These are phyloP conservation scores for Petrophora chlorosata DNA, from an alignment of 2,888 invertebrate genomes.

Conservation along the genomic window DNA sequence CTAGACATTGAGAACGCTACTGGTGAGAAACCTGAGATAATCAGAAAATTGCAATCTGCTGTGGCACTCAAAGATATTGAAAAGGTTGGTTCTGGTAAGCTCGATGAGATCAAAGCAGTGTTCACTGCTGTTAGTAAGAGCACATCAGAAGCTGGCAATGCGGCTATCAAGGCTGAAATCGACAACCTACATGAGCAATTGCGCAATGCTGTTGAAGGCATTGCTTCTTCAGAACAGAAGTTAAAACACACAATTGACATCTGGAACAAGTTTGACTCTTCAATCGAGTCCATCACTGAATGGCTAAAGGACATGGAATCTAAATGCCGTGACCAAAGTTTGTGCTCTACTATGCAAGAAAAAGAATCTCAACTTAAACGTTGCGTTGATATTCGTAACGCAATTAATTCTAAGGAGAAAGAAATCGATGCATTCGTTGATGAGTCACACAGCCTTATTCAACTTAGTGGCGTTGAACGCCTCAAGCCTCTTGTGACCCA, in stretches of 20 bases:
- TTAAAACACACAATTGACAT: conserved; percentile 89
- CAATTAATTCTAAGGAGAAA: conserved; percentile 91
- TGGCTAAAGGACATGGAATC: conserved; percentile 95
- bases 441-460: conserved; percentile 93
- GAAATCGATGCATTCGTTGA: conserved; percentile 95
- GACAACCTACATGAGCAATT: conserved; percentile 87
- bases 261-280: conserved; percentile 94
- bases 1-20: conserved; percentile 91
- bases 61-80: conserved; percentile 86
- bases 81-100: conserved; percentile 85
- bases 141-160: conserved; percentile 91
- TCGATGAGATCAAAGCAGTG: conserved; percentile 87
- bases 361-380: conserved; percentile 90
- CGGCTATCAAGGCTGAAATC: conserved; percentile 88
- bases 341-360: conserved; percentile 91
- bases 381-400: conserved; percentile 89
- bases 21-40: conserved; percentile 93
- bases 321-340: conserved; percentile 92
- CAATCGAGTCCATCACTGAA: conserved; percentile 90
- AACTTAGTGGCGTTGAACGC: conserved; percentile 92
- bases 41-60: conserved; percentile 87
- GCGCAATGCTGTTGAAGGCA: conserved; percentile 86
- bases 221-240: conserved; percentile 88
- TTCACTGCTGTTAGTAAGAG: conserved; percentile 88
- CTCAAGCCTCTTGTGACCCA: conserved; percentile 94